These are phyloP conservation scores for Schizothorax lantsangensis DNA, from an alignment of 2,797 vertebrate species.

Conservation along the genomic window DNA sequence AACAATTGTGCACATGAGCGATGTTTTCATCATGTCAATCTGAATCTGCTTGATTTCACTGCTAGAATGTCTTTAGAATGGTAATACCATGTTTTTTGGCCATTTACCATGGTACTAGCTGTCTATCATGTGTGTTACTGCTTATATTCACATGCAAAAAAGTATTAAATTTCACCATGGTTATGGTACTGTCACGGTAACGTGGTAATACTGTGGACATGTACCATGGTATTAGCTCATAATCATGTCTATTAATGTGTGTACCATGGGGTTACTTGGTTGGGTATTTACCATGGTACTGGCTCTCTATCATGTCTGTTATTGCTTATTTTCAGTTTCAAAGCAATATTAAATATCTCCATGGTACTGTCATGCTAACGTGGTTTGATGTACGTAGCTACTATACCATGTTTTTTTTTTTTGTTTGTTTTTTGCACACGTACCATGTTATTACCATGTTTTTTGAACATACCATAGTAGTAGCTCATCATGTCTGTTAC, in stretches of 20 bases:
- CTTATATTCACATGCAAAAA: neutral
- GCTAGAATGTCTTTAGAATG: neutral
- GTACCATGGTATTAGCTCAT: too few species aligned
- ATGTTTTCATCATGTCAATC: neutral
- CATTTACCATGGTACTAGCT: neutral
- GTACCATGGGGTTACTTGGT: neutral
- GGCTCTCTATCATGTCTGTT: neutral
- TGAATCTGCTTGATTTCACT: neutral
- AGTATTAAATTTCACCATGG: neutral
- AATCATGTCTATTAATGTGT: neutral
- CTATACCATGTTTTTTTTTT: neutral
- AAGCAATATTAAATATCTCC: neutral
- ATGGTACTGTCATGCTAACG: neutral
- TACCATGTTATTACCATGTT: neutral
- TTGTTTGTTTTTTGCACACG: neutral
- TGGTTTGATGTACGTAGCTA: neutral
- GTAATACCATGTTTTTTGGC: neutral
- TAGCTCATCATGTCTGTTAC: neutral
- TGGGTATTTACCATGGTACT: neutral
- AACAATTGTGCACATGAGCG: neutral
- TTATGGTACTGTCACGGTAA: too few species aligned
- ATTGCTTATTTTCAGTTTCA: neutral
- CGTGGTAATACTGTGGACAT: neutral
- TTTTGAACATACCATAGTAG: neutral
- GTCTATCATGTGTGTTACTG: neutral